Evolutionary conservation across 2,113 vertebrate species (phyloP).

Genomic region (Grammomys surdaster): DNA sequence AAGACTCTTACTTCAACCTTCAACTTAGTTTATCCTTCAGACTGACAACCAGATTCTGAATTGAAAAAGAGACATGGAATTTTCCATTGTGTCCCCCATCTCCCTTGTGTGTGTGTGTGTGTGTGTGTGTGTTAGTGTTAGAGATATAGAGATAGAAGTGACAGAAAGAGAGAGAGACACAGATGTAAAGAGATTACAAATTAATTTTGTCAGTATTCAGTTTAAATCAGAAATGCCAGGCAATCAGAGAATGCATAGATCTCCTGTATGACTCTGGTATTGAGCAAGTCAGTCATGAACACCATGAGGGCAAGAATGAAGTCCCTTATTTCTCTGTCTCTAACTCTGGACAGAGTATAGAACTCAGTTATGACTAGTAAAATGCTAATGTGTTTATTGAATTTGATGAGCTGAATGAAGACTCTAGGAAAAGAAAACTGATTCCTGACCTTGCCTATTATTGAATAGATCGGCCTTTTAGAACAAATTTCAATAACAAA

Average conservation of each 20-base stretch:
- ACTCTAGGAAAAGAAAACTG: not conserved
- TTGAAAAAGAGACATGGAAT: constrained; percentile 39
- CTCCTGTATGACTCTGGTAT: not conserved
- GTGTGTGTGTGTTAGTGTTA: not conserved
- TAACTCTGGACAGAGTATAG: not conserved
- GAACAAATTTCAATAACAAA: constrained; percentile 8
- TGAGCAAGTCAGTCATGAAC: not conserved
- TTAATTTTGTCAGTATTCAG: not conserved
- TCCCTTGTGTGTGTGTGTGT: not conserved
- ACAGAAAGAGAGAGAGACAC: not conserved
- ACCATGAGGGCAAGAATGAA: not conserved
- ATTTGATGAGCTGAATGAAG: constrained; percentile 30
- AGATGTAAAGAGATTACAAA: not conserved
- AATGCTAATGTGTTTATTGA: not conserved
- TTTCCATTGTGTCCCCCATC: not conserved
- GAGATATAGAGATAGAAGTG: not conserved
- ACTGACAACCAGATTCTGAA: constrained; percentile 7
- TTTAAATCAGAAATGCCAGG: not conserved
- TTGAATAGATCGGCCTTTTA: not conserved
- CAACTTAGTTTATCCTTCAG: constrained; percentile 25
- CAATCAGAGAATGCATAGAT: not conserved
- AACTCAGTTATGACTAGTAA: not conserved
- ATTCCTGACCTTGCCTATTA: not conserved
- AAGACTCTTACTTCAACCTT: not conserved
- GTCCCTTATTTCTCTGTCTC: not conserved